phyloP scores from a whole-genome alignment of 2,888 invertebrate species.

The Pyrgus malvae region DNA sequence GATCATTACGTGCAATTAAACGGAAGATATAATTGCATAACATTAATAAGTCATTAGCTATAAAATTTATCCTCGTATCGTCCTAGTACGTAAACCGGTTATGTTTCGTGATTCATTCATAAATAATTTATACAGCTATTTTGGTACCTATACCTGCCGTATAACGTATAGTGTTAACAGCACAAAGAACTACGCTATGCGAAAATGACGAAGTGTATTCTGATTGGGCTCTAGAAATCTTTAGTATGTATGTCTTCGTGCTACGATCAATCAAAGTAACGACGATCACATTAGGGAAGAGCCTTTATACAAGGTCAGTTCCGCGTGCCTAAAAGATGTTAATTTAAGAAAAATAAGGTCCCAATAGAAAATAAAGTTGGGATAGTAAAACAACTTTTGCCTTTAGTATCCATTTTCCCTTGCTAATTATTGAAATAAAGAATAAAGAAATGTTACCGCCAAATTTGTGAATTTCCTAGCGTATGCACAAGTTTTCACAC shows the following conservation, averaged over 20 bases:
- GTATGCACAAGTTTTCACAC: no score
- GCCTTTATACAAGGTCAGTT: neutral
- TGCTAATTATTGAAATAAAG: no score
- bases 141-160: no score
- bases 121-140: constrained; percentile 4
- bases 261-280: no score
- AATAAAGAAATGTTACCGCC: no score
- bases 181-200: constrained; percentile 10
- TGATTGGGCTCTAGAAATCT: neutral
- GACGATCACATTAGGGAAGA: no score
- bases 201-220: neutral
- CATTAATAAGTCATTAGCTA: neutral
- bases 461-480: no score
- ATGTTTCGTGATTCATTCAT: neutral
- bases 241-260: neutral
- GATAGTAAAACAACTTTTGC: no score
- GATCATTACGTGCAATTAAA: neutral
- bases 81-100: constrained; percentile 4
- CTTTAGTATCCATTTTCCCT: no score
- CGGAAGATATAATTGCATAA: neutral
- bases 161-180: no score
- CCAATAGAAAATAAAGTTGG: no score
- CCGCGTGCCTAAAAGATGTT: neutral
- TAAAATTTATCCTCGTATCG: neutral
- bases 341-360: no score